A percentile compares a stretch with the other conserved stretches of the same genome.
phyloP scores from a whole-genome alignment of 2,888 invertebrate genomes.

The Prionchulus punctatus region DNA sequence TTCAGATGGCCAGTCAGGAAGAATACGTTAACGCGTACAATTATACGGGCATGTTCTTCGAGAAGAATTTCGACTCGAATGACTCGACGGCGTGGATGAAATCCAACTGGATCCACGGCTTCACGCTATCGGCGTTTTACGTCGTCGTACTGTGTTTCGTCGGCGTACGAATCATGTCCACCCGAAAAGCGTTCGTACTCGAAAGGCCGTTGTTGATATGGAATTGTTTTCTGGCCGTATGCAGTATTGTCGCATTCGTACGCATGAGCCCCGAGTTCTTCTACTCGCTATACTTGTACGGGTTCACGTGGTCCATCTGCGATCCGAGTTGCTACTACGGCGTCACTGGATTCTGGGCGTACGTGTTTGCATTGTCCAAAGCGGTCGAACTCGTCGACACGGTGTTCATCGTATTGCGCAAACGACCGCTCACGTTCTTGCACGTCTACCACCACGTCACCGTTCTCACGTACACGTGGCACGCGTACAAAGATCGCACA shows the following conservation, averaged over 20 bases:
- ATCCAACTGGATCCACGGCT: conserved; percentile 56
- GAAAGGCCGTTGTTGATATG: conserved; percentile 69
- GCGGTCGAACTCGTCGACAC: conserved; percentile 36
- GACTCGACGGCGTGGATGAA: conserved; percentile 83
- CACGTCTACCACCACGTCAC: conserved; percentile 43
- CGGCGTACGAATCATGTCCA: conserved; percentile 82
- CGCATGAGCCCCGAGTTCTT: conserved; percentile 29
- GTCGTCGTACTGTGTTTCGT: conserved; percentile 74
- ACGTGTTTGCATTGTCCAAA: conserved; percentile 68
- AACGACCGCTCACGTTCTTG: conserved; percentile 40
- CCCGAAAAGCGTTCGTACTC: conserved; percentile 71
- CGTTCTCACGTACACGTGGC: conserved; percentile 39
- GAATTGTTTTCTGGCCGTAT: conserved; percentile 78
- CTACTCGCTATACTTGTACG: conserved; percentile 68
- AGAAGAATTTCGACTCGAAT: conserved; percentile 76
- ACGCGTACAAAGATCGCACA: conserved; percentile 30
- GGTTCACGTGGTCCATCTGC: conserved; percentile 86
- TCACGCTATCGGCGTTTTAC: conserved; percentile 54
- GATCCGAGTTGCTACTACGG: conserved; percentile 44
- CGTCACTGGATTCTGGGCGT: conserved; percentile 92
- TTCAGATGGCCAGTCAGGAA: too few species aligned
- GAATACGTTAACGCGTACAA: too few species aligned
- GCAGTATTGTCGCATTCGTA: conserved; percentile 67
- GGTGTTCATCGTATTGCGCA: conserved; percentile 36
- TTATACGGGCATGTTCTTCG: too few species aligned